Percentiles rank a stretch among this genome's conserved stretches.
Evolutionary conservation across 1,140 invertebrate species (phyloP).

Genomic region (Anagrus nilaparvatae): DNA sequence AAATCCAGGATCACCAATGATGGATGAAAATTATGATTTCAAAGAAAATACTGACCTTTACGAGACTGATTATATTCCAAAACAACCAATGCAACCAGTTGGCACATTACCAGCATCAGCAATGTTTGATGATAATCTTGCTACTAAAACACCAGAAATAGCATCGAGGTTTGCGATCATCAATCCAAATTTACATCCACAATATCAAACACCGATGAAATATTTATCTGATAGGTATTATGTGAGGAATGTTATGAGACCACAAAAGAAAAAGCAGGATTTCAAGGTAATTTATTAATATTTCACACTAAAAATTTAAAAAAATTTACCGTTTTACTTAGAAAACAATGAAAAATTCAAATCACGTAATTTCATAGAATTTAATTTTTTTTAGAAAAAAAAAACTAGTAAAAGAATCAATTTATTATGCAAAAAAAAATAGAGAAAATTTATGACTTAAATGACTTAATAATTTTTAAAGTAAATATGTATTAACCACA

Average conservation of each 20-base stretch:
- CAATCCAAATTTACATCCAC: constrained; percentile 29
- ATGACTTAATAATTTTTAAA: no score
- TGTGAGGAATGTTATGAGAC: constrained; percentile 27
- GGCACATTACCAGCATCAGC: constrained; percentile 38
- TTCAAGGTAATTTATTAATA: constrained; percentile 37
- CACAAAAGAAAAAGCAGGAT: constrained; percentile 40
- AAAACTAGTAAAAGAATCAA: no score
- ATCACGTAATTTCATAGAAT: no score
- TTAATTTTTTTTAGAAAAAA: no score
- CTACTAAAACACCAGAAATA: constrained; percentile 31
- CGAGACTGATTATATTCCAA: constrained; percentile 33
- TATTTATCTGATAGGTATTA: constrained; percentile 35
- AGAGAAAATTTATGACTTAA: no score
- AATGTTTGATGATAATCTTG: constrained; percentile 39
- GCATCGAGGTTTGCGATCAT: constrained; percentile 31
- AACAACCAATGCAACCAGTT: constrained; percentile 27
- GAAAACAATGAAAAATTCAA: no score
- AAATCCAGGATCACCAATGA: constrained; percentile 26
- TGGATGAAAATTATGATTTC: constrained; percentile 56
- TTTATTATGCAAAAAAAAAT: no score
- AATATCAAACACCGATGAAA: constrained; percentile 27
- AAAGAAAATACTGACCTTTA: constrained; percentile 43
- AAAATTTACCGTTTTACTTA: no score
- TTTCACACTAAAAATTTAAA: no score
- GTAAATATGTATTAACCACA: no score